Evolutionary conservation across 2,113 vertebrate genomes (phyloP).

Genomic region (Tachycineta bicolor): DNA sequence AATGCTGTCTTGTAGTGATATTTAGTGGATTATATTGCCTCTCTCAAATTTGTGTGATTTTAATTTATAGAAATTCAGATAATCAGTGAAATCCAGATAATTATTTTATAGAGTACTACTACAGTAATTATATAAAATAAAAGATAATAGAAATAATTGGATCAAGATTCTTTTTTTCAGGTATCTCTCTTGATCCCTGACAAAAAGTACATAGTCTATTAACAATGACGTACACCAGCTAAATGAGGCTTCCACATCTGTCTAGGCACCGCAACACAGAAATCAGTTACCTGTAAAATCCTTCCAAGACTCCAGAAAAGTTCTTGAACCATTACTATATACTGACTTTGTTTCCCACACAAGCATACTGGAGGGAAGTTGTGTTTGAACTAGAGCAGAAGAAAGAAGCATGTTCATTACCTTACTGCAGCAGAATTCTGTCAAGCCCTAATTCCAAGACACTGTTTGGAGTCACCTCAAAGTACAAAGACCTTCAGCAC

Average conservation of each 20-base stretch:
- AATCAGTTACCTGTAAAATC: not conserved
- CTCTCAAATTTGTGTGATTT: not conserved
- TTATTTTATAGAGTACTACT: not conserved
- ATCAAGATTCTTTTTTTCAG: not conserved
- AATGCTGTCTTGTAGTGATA: not conserved
- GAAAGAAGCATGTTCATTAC: not conserved
- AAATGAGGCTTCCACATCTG: not conserved
- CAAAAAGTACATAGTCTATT: not conserved
- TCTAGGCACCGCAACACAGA: not conserved
- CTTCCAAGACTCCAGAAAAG: not conserved
- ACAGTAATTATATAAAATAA: not conserved
- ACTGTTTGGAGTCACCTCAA: not conserved
- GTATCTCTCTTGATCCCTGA: not conserved
- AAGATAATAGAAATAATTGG: not conserved
- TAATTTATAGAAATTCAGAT: not conserved
- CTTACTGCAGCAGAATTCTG: not conserved
- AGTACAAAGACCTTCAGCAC: not conserved
- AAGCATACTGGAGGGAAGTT: rapidly evolving
- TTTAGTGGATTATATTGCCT: not conserved
- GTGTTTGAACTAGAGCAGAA: rapidly evolving
- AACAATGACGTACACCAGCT: not conserved
- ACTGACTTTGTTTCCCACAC: not conserved
- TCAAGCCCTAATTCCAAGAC: not conserved
- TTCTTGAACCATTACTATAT: not conserved
- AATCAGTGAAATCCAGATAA: not conserved